These are phyloP conservation scores for Phrynocephalus guinanensis DNA, from an alignment of 2,797 vertebrate genomes.

Conservation along the genomic window DNA sequence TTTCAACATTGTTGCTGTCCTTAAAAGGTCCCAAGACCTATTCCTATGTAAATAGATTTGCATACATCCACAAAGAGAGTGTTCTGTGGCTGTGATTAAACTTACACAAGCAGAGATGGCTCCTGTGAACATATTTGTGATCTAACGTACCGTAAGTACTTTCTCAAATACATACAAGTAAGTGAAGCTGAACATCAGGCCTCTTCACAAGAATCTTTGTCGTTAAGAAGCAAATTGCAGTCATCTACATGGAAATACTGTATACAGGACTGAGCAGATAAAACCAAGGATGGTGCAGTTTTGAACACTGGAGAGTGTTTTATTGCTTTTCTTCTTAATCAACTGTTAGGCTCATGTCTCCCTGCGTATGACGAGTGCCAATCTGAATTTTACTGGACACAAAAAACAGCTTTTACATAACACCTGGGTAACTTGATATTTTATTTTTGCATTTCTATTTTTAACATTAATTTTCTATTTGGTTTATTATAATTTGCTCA, in stretches of 20 bases:
- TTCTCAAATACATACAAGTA: slow-evolving; percentile 70
- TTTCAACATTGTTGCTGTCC: slow-evolving; percentile 88
- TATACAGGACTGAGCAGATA: background rate
- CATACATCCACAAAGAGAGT: slow-evolving; percentile 88
- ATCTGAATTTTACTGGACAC: slow-evolving; percentile 35
- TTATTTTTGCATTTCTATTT: slow-evolving; percentile 33
- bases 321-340: slow-evolving; percentile 11
- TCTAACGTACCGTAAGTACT: slow-evolving; percentile 59
- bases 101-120: slow-evolving; percentile 75
- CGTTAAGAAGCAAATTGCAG: slow-evolving; percentile 42
- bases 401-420: slow-evolving; percentile 21
- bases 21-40: slow-evolving; percentile 84
- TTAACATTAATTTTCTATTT: background rate
- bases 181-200: slow-evolving; percentile 63
- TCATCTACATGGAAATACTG: slow-evolving; percentile 1
- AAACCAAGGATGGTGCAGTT: background rate
- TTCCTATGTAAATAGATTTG: slow-evolving; percentile 91
- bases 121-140: slow-evolving; percentile 66
- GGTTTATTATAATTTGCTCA: slow-evolving; percentile 5
- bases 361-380: slow-evolving; percentile 8
- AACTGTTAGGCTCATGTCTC: background rate
- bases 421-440: background rate
- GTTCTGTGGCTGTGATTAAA: slow-evolving; percentile 86
- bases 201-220: slow-evolving; percentile 43
- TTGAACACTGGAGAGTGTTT: slow-evolving; percentile 32